Base-by-base conservation (phyloP, 1,140 invertebrate species). In the Cyrtorhinus lividipennis region DNA sequence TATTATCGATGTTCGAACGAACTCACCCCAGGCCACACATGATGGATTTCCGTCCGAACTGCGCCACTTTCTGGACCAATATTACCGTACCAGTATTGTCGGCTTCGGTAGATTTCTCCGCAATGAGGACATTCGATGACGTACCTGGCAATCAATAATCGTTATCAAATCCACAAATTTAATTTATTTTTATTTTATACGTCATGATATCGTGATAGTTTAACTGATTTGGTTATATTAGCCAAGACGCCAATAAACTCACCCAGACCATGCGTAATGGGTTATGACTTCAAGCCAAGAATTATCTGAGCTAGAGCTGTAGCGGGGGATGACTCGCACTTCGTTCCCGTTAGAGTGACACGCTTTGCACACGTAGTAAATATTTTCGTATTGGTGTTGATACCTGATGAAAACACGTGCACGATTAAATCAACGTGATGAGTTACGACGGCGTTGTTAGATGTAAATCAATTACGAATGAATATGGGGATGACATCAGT, bases 11-110 rank as follows among this genome's bases (percentile, higher is more conserved):
- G n/a, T n/a, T n/a, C n/a, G n/a, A n/a, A n/a, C n/a, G n/a, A n/a
- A 77, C 73, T 73, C 78, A 87, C 85, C 72, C 80, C 80, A 65
- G 82, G 83, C 88, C 88, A 91, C n/a, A 90, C 82, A 69, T 91
- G 88, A 38, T 80, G 79, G 13, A 87, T 82, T 73, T 90, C 85
- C 2, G 79, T 80, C 62, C 80, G 73, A 8, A 87, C 83, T 10
- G 80, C 80, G 13, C 75, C 73, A 57, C 83, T 81, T 70, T 89
- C 86, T 0, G 87, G 84, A 67, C 82, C 79, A 67, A 83, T 82
- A 71, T 92, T 92, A 1, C 88, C 88, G 72, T 85, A 91, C 90
- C 89, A 93, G 71, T 86, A 86, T 69, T 91, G 83, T 10, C 87
- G 77, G 71, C 86, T 87, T 53, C 85, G 76, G 71, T 88, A 90